These are phyloP conservation scores for Mesitornis unicolor DNA, from an alignment of 2,113 vertebrate genomes.

Conservation along the genomic window DNA sequence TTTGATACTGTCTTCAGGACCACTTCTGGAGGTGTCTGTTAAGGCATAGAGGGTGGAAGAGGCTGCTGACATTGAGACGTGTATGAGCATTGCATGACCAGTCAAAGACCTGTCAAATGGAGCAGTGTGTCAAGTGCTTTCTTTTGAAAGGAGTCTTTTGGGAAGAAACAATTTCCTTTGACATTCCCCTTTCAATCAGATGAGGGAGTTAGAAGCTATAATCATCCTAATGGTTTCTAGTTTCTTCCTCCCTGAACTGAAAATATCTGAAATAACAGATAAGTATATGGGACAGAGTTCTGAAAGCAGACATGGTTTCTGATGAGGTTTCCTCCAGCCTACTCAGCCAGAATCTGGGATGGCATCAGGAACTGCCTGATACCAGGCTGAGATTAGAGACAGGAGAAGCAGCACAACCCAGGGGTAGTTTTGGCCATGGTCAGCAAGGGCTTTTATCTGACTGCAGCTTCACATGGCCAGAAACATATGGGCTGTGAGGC, in stretches of 20 bases:
- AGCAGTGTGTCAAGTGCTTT: accelerated
- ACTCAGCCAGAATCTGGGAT: neutral
- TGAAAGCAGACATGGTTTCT: neutral
- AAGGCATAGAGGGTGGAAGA: neutral
- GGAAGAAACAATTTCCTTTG: neutral
- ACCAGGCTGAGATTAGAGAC: neutral
- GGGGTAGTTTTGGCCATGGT: neutral
- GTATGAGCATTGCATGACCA: neutral
- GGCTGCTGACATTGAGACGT: neutral
- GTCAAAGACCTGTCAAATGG: neutral
- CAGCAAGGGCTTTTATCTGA: neutral
- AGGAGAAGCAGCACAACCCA: neutral
- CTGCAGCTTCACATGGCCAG: accelerated
- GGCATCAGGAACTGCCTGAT: neutral
- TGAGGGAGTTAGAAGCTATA: neutral
- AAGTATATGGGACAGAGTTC: neutral
- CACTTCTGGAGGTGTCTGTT: neutral
- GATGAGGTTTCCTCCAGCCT: neutral
- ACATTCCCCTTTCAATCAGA: neutral
- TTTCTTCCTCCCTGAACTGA: neutral
- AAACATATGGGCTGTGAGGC: accelerated
- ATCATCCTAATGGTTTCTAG: neutral
- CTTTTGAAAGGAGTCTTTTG: neutral
- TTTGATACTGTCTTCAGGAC: neutral
- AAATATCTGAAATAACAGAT: neutral